These are phyloP conservation scores for Drosophila setifemur DNA, from an alignment of 1,140 invertebrate genomes.

Conservation along the genomic window DNA sequence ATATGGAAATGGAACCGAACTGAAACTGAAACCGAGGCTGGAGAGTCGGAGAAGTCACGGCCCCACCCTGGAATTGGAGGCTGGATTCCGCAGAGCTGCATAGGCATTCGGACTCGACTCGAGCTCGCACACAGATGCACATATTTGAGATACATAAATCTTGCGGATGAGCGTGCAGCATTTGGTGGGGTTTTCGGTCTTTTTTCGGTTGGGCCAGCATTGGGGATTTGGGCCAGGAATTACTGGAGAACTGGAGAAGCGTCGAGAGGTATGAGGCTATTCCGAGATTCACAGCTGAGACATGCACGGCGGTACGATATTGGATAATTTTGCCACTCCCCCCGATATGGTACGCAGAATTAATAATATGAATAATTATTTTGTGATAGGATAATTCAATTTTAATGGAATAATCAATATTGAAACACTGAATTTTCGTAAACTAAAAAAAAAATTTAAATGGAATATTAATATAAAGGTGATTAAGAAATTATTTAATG, in stretches of 20 bases:
- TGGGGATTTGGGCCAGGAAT: constrained; percentile 25
- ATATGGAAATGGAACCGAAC: constrained; percentile 9
- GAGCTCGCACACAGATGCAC: constrained; percentile 38
- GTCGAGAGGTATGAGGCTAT: background rate
- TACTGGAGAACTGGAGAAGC: background rate
- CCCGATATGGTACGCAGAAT: too few species aligned
- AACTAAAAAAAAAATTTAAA: too few species aligned
- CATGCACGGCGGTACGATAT: constrained; percentile 1
- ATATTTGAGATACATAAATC: constrained; percentile 79
- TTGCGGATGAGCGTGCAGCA: constrained; percentile 73
- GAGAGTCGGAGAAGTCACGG: constrained; percentile 47
- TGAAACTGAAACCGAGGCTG: background rate
- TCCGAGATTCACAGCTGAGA: constrained; percentile 25
- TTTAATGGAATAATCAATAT: too few species aligned
- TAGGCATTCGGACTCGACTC: constrained; percentile 67
- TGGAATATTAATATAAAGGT: too few species aligned
- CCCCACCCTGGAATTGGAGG: constrained; percentile 12
- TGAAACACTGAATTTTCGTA: too few species aligned
- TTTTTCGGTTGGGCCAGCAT: constrained; percentile 38
- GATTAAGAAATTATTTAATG: too few species aligned
- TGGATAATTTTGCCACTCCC: too few species aligned
- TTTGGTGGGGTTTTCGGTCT: constrained; percentile 39
- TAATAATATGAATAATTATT: too few species aligned
- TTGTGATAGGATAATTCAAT: too few species aligned
- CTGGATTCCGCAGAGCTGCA: constrained; percentile 52